A percentile compares a stretch with the other conserved stretches of the same genome.
Conservation (phyloP, 2,888 invertebrate genomes). For the Blastobasis adustella region DNA sequence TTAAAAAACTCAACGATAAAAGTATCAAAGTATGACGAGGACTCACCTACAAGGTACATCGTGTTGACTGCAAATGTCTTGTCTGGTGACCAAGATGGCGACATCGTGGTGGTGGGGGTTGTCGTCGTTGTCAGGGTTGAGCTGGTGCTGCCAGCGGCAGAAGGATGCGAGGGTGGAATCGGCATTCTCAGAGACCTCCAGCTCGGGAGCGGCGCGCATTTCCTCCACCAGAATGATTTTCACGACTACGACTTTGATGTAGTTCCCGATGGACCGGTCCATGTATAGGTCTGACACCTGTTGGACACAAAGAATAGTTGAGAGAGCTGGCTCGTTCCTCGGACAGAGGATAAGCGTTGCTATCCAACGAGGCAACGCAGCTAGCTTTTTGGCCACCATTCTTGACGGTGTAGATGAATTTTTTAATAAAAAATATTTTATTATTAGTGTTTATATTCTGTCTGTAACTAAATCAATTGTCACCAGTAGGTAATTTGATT, state of each 20-base stretch:
- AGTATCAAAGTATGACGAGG: slow-evolving; percentile 12
- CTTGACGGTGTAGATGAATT: too few relatives aligned
- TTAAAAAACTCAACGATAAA: background rate
- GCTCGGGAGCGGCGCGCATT: slow-evolving; percentile 73
- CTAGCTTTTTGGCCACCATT: too few relatives aligned
- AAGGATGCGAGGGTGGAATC: slow-evolving; percentile 88
- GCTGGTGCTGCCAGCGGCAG: slow-evolving; percentile 87
- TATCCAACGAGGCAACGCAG: too few relatives aligned
- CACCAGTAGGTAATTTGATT: too few relatives aligned
- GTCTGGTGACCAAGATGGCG: slow-evolving; percentile 88
- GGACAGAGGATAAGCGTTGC: too few relatives aligned
- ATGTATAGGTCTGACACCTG: slow-evolving; percentile 86
- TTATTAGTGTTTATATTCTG: too few relatives aligned
- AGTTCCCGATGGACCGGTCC: slow-evolving; percentile 92
- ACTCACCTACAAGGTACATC: slow-evolving; percentile 71
- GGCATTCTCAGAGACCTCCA: slow-evolving; percentile 86
- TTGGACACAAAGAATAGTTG: too few relatives aligned
- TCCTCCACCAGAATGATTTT: slow-evolving; percentile 86
- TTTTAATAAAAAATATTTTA: too few relatives aligned
- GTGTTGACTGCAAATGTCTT: slow-evolving; percentile 80
- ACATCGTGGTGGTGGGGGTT: slow-evolving; percentile 94
- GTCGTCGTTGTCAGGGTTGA: slow-evolving; percentile 83
- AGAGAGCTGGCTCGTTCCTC: too few relatives aligned
- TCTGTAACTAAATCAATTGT: too few relatives aligned
- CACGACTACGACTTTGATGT: slow-evolving; percentile 92